phyloP scores from a whole-genome alignment of 2,888 invertebrate genomes.

The Ditula angustiorana region DNA sequence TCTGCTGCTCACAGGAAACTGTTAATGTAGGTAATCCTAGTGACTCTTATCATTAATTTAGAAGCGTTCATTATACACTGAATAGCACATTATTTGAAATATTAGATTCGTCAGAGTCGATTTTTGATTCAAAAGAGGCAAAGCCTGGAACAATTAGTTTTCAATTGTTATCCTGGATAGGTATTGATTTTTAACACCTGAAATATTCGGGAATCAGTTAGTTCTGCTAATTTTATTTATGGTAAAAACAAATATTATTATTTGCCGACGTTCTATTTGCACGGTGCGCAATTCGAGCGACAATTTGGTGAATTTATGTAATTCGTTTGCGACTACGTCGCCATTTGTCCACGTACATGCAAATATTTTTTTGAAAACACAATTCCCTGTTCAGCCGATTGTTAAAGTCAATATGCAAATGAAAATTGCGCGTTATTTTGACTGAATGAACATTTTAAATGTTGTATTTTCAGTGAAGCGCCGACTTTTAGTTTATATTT shows the following conservation, averaged over 20 bases:
- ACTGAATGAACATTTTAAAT: conserved; percentile 2
- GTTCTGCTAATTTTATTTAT: conserved; percentile 21
- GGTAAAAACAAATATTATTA: conserved; percentile 33
- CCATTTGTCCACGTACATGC: conserved; percentile 18
- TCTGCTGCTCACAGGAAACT: no score
- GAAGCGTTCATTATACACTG: no score
- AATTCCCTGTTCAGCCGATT: conserved; percentile 27
- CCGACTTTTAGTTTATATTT: background rate
- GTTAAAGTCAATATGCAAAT: conserved; percentile 27
- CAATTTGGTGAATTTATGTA: conserved; percentile 35
- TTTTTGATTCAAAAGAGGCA: no score
- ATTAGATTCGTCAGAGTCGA: no score
- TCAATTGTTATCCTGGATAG: no score
- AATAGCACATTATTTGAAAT: no score
- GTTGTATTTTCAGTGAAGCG: background rate
- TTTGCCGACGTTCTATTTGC: conserved; percentile 30
- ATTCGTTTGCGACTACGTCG: conserved; percentile 27
- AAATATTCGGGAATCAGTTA: conserved; percentile 19
- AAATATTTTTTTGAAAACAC: conserved; percentile 33
- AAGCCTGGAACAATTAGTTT: no score
- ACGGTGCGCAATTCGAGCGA: conserved; percentile 18
- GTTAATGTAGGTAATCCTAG: no score
- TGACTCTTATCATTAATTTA: no score
- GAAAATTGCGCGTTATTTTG: conserved; percentile 16
- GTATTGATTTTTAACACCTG: no score